phyloP scores from a whole-genome alignment of 2,888 invertebrate genomes.

The Mythimna lalbum region DNA sequence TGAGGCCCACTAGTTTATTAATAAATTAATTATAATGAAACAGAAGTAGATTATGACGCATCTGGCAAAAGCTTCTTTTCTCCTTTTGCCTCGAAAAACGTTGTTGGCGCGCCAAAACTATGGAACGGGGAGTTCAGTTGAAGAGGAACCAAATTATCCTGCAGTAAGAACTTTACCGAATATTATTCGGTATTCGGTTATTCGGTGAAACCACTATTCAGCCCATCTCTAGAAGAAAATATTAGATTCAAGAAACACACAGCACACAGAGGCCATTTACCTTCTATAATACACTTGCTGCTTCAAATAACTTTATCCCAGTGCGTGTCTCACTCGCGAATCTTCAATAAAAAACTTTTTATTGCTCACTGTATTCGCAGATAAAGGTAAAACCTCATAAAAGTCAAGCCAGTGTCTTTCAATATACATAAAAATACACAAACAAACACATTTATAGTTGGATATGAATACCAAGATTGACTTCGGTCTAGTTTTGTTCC shows the following conservation, averaged over 20 bases:
- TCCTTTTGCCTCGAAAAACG: too few species aligned
- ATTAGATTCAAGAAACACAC: not conserved
- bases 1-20: too few species aligned
- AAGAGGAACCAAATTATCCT: too few species aligned
- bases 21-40: too few species aligned
- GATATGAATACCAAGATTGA: not conserved
- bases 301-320: conserved; percentile 21
- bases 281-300: conserved; percentile 1
- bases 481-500: conserved; percentile 6
- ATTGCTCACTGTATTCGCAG: conserved; percentile 27
- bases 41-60: too few species aligned
- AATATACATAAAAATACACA: conserved; percentile 27
- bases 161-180: too few species aligned
- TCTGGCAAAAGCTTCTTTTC: too few species aligned
- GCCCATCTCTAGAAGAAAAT: too few species aligned
- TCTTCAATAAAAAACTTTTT: conserved; percentile 54
- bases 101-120: too few species aligned
- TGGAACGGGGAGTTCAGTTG: too few species aligned
- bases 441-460: conserved; percentile 40
- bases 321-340: conserved; percentile 21
- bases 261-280: conserved; percentile 11
- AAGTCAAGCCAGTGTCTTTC: conserved; percentile 11
- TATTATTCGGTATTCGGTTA: too few species aligned
- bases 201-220: too few species aligned
- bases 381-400: conserved; percentile 39